phyloP scores from a whole-genome alignment of 2,113 vertebrate species.

The Sapajus apella region DNA sequence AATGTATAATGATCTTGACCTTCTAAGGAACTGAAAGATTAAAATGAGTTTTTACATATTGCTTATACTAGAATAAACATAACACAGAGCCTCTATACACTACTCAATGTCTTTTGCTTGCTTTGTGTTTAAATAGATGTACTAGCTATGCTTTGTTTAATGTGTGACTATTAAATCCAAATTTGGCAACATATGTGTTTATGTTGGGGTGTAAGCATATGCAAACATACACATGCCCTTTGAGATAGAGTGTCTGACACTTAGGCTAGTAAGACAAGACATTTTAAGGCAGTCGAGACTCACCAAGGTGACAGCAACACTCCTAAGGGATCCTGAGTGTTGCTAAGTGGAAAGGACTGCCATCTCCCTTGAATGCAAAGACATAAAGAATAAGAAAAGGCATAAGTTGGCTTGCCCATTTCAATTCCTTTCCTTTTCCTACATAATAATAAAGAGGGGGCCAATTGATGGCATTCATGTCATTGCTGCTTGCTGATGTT shows the following conservation, averaged over 20 bases:
- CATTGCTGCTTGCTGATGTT: constrained; percentile 11
- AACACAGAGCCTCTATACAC: not conserved
- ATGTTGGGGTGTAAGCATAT: not conserved
- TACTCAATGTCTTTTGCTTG: constrained; percentile 15
- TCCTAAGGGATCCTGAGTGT: not conserved
- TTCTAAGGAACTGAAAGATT: constrained; percentile 33
- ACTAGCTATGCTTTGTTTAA: not conserved
- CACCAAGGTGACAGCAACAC: constrained; percentile 3
- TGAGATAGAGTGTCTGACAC: constrained; percentile 4
- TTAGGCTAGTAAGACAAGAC: constrained; percentile 20
- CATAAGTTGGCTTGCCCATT: constrained; percentile 41
- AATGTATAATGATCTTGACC: constrained; percentile 42
- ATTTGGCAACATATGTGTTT: not conserved
- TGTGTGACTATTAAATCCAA: not conserved
- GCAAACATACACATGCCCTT: not conserved
- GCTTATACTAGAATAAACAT: constrained; percentile 43
- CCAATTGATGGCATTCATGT: not conserved
- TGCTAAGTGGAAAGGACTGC: constrained; percentile 16
- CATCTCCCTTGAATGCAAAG: constrained; percentile 42
- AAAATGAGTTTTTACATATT: constrained; percentile 52
- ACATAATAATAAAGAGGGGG: not conserved
- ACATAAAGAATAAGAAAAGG: not conserved
- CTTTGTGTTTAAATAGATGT: not conserved
- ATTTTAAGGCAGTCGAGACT: constrained; percentile 3
- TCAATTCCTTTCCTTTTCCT: constrained; percentile 35